Evolutionary conservation across 2,888 invertebrate genomes (phyloP).

Genomic region (Eumacrocentrus americanus): DNA sequence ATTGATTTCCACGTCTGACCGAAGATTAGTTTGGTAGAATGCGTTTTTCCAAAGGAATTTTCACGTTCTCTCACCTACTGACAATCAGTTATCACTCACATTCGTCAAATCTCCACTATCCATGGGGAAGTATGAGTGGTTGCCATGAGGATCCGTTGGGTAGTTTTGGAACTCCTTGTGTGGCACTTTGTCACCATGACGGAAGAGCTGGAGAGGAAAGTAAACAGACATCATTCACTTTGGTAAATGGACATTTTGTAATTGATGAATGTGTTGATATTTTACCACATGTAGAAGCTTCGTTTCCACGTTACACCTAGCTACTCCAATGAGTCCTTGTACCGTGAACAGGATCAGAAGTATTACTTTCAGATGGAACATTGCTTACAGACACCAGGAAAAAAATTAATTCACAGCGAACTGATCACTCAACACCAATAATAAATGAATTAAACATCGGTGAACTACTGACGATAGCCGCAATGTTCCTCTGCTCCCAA

Average conservation of each 20-base stretch:
- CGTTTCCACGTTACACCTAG: constrained; percentile 36
- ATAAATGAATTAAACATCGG: too few relatives aligned
- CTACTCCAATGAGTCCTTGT: constrained; percentile 18
- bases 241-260: not conserved
- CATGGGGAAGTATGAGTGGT: constrained; percentile 62
- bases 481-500: not conserved
- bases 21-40: not conserved
- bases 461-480: too few relatives aligned
- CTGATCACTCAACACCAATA: too few relatives aligned
- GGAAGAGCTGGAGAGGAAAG: constrained; percentile 60
- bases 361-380: too few relatives aligned
- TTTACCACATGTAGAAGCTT: constrained; percentile 56
- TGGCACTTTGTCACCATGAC: constrained; percentile 69
- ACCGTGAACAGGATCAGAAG: not conserved
- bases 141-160: constrained; percentile 63
- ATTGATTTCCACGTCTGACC: not conserved
- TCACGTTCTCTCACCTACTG: not conserved
- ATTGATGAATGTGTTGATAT: constrained; percentile 15
- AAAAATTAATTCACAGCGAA: not conserved
- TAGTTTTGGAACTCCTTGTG: constrained; percentile 64
- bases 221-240: not conserved
- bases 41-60: not conserved
- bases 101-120: constrained; percentile 65
- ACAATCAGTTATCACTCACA: constrained; percentile 51
- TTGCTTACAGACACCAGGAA: too few relatives aligned